A percentile compares a stretch with the other conserved stretches of the same genome.
phyloP scores from a whole-genome alignment of 2,113 vertebrate genomes.

The Myodes glareolus region DNA sequence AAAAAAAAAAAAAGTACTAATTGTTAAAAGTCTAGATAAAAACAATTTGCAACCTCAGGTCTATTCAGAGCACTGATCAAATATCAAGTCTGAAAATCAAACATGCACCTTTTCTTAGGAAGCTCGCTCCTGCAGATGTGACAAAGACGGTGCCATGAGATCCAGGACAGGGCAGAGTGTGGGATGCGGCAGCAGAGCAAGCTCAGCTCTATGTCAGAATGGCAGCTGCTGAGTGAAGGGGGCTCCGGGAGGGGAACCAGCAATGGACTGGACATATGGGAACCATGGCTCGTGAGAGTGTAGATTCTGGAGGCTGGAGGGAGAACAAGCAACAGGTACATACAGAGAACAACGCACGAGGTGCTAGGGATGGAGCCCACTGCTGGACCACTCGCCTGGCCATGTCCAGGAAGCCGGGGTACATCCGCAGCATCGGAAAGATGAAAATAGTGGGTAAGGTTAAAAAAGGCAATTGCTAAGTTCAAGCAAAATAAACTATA shows the following conservation, averaged over 20 bases:
- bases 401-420: neutral
- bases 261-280: neutral
- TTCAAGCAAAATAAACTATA: conserved; percentile 27
- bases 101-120: conserved; percentile 17
- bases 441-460: neutral
- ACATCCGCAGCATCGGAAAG: neutral
- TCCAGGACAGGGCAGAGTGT: neutral
- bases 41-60: neutral
- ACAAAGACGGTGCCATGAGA: neutral
- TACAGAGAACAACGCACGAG: neutral
- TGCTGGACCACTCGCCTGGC: neutral
- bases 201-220: neutral
- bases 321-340: neutral
- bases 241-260: neutral
- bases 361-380: neutral
- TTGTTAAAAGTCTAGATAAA: neutral
- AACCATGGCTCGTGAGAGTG: neutral
- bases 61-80: neutral
- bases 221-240: neutral
- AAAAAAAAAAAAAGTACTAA: neutral
- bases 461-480: conserved; percentile 8
- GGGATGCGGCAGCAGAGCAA: neutral
- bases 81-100: neutral
- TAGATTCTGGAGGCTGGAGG: neutral
- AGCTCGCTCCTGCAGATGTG: neutral